A percentile compares a stretch with the other conserved stretches of the same genome.
Evolutionary conservation across 2,113 vertebrate genomes (phyloP).

Genomic region (Sylvietta virens): DNA sequence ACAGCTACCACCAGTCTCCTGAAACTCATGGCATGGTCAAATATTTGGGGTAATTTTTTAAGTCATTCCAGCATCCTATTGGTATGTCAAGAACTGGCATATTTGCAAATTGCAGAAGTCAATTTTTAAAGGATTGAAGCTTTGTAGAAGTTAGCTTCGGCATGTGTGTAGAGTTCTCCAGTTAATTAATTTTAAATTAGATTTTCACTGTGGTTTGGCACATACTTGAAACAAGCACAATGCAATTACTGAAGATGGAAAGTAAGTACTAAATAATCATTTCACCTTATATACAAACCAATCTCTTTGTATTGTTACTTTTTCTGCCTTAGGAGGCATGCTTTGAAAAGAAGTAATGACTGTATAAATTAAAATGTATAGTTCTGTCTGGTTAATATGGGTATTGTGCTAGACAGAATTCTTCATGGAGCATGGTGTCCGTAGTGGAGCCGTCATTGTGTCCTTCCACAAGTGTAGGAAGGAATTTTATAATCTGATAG

Average conservation of each 20-base stretch:
- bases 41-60: neutral
- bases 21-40: neutral
- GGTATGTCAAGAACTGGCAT: neutral
- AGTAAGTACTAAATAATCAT: neutral
- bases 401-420: neutral
- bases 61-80: neutral
- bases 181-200: slow-evolving; percentile 18
- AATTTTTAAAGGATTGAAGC: neutral
- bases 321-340: neutral
- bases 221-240: neutral
- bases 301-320: neutral
- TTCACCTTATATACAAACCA: neutral
- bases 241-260: neutral
- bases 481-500: neutral
- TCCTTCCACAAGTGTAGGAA: neutral
- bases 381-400: neutral
- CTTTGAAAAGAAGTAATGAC: neutral
- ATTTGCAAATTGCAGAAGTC: neutral
- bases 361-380: neutral
- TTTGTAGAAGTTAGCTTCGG: neutral
- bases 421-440: neutral
- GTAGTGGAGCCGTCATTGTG: neutral
- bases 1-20: neutral
- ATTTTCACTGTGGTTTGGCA: neutral
- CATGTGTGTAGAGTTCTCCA: neutral